Conservation (phyloP, 1,140 invertebrate genomes). For the Drosophila tropicalis region DNA sequence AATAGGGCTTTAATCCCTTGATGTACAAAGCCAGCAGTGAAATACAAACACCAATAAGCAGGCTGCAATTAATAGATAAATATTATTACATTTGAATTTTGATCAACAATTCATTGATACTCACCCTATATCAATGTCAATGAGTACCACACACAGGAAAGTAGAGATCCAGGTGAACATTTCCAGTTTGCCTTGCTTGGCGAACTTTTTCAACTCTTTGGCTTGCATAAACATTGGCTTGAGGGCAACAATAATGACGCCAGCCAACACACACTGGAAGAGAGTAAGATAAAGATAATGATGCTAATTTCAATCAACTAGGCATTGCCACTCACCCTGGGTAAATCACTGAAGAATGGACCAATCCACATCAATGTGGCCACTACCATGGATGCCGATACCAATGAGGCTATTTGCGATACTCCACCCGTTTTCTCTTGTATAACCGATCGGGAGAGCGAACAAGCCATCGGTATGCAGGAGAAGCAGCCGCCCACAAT, state of each 20-base stretch:
- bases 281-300: neutral
- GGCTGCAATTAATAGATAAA: constrained; percentile 38
- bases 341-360: constrained; percentile 92
- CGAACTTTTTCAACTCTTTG: constrained; percentile 88
- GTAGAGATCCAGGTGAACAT: constrained; percentile 94
- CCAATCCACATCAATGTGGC: constrained; percentile 92
- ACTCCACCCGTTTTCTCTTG: constrained; percentile 91
- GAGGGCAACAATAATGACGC: constrained; percentile 95
- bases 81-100: neutral
- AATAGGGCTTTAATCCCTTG: constrained; percentile 76
- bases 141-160: constrained; percentile 90
- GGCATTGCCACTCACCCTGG: constrained; percentile 85
- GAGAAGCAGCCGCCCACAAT: constrained; percentile 92
- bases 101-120: neutral
- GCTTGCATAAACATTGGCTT: constrained; percentile 95
- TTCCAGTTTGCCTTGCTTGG: constrained; percentile 91
- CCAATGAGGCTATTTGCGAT: constrained; percentile 90
- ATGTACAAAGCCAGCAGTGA: constrained; percentile 75
- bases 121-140: constrained; percentile 92
- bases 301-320: neutral
- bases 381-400: constrained; percentile 88
- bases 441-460: constrained; percentile 91
- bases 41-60: constrained; percentile 70
- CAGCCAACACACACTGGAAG: constrained; percentile 87
- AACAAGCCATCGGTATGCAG: constrained; percentile 93